These are phyloP conservation scores for Nothobranchius furzeri DNA, from an alignment of 2,113 vertebrate genomes.

Conservation along the genomic window DNA sequence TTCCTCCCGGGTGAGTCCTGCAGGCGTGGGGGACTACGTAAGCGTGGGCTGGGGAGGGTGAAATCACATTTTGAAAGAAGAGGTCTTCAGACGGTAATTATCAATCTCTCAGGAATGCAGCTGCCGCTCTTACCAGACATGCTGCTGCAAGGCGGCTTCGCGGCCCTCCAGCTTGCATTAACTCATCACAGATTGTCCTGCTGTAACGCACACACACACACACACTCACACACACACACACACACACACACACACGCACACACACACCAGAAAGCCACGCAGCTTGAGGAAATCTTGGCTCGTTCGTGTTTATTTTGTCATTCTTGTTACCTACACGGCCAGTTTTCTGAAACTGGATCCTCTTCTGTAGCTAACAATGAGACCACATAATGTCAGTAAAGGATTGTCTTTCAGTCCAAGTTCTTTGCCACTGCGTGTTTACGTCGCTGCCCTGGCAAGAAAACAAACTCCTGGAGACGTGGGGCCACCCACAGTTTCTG, in stretches of 20 bases:
- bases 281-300: slow-evolving; percentile 25
- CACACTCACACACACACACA: not conserved
- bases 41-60: not conserved
- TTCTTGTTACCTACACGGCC: slow-evolving; percentile 35
- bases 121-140: slow-evolving; percentile 65
- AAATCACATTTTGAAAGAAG: slow-evolving; percentile 66
- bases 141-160: slow-evolving; percentile 70
- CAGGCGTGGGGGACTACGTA: not conserved
- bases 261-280: not conserved
- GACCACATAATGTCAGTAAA: slow-evolving; percentile 52
- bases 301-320: slow-evolving; percentile 42
- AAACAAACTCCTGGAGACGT: slow-evolving; percentile 24
- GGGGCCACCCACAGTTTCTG: not conserved
- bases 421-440: slow-evolving; percentile 33
- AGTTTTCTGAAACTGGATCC: slow-evolving; percentile 49
- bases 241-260: not conserved
- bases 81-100: slow-evolving; percentile 73
- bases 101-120: slow-evolving; percentile 78
- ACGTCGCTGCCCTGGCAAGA: slow-evolving; percentile 12
- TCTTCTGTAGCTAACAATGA: slow-evolving; percentile 40
- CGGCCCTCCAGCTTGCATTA: slow-evolving; percentile 33
- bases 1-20: slow-evolving; percentile 10
- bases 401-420: slow-evolving; percentile 36
- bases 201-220: not conserved
- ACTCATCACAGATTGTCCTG: slow-evolving; percentile 20